Percentiles rank a stretch among this genome's conserved stretches.
These are phyloP conservation scores for Temnothorax curvispinosus DNA, from an alignment of 1,140 invertebrate genomes.

Conservation along the genomic window DNA sequence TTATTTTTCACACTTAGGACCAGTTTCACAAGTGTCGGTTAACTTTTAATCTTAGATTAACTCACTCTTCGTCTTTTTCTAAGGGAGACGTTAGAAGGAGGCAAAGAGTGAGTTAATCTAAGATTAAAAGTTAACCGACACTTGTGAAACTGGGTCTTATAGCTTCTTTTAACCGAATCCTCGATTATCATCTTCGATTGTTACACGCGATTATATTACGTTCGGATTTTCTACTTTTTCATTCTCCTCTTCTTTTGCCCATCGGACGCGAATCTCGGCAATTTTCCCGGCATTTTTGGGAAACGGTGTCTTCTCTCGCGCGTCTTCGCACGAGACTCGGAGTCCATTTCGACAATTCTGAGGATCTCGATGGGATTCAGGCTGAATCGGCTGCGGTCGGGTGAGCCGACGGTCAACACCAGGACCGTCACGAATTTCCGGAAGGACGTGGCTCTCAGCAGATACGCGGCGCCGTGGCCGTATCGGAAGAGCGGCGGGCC, in stretches of 20 bases:
- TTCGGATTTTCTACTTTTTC: slow-evolving; percentile 56
- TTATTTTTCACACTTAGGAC: neutral
- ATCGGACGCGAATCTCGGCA: slow-evolving; percentile 51
- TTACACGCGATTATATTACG: neutral
- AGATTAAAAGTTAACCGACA: too few relatives aligned
- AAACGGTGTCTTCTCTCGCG: neutral
- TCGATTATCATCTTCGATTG: neutral
- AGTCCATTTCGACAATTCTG: slow-evolving; percentile 67
- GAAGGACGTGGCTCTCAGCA: slow-evolving; percentile 75
- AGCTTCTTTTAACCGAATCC: neutral
- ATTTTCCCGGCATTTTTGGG: slow-evolving; percentile 28
- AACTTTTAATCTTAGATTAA: too few relatives aligned
- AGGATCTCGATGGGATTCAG: slow-evolving; percentile 77
- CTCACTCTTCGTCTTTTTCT: too few relatives aligned
- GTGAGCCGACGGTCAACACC: slow-evolving; percentile 75
- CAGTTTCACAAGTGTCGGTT: too few relatives aligned
- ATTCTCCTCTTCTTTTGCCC: slow-evolving; percentile 46
- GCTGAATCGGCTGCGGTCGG: slow-evolving; percentile 76
- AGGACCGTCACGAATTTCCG: slow-evolving; percentile 72
- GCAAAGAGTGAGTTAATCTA: too few relatives aligned
- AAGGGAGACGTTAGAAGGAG: too few relatives aligned
- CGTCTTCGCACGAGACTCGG: neutral
- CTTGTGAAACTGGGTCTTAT: too few relatives aligned
- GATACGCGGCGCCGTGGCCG: slow-evolving; percentile 73
- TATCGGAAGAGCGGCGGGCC: slow-evolving; percentile 77